These are phyloP conservation scores for Equus quagga DNA, from an alignment of 2,113 vertebrate genomes.

Conservation along the genomic window DNA sequence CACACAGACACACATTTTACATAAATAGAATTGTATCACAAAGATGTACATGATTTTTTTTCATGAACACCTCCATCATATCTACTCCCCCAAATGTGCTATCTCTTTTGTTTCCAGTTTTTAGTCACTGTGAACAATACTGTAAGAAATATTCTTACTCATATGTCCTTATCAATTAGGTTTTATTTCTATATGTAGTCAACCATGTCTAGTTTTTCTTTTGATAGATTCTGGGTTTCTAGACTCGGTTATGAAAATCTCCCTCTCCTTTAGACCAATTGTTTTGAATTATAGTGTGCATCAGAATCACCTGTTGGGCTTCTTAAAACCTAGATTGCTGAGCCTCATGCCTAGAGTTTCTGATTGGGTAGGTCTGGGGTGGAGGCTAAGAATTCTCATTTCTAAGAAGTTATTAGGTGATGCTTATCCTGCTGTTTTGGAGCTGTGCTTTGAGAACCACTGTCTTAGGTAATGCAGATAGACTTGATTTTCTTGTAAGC, in stretches of 20 bases:
- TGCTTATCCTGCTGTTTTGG: not conserved
- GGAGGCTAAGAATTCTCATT: not conserved
- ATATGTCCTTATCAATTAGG: not conserved
- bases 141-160: not conserved
- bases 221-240: not conserved
- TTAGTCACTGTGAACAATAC: not conserved
- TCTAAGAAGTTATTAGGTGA: constrained; percentile 4
- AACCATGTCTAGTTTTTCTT: not conserved
- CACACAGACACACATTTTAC: not conserved
- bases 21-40: not conserved
- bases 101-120: not conserved
- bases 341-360: not conserved
- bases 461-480: not conserved
- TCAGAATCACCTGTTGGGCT: not conserved
- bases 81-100: not conserved
- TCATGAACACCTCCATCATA: not conserved
- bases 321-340: not conserved
- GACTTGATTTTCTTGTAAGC: constrained; percentile 1
- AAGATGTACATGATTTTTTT: not conserved
- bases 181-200: not conserved
- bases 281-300: not conserved
- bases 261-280: not conserved
- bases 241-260: constrained; percentile 11
- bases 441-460: not conserved
- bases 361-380: not conserved